Evolutionary conservation across 2,113 vertebrate species (phyloP).

Genomic region (Parus major): DNA sequence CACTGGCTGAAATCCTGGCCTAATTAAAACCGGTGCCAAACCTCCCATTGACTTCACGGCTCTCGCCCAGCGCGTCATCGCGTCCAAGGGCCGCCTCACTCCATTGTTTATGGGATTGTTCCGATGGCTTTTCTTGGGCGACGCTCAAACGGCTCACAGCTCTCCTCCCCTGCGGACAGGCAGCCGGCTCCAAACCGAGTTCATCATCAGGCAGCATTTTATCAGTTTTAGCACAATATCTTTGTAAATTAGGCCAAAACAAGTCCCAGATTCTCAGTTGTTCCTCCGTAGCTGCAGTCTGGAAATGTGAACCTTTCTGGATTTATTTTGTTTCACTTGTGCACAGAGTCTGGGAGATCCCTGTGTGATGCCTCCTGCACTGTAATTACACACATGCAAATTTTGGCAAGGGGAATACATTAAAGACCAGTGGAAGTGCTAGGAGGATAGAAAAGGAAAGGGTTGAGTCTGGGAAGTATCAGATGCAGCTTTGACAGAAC

Average conservation of each 20-base stretch:
- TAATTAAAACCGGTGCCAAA: conserved; percentile 47
- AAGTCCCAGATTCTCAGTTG: neutral
- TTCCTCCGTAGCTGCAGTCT: neutral
- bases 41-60: conserved; percentile 39
- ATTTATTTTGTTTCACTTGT: neutral
- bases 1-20: conserved; percentile 58
- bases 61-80: neutral
- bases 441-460: neutral
- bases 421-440: neutral
- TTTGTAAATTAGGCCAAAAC: neutral
- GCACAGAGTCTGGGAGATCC: neutral
- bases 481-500: neutral
- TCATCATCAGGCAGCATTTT: neutral
- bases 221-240: neutral
- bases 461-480: neutral
- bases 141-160: neutral
- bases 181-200: neutral
- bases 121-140: neutral
- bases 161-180: neutral
- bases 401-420: neutral
- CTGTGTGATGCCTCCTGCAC: neutral
- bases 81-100: neutral
- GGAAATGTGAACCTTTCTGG: neutral
- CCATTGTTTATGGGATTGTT: neutral
- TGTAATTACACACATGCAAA: neutral